phyloP scores from a whole-genome alignment of 2,888 invertebrate genomes.

The Corbicula japonica region DNA sequence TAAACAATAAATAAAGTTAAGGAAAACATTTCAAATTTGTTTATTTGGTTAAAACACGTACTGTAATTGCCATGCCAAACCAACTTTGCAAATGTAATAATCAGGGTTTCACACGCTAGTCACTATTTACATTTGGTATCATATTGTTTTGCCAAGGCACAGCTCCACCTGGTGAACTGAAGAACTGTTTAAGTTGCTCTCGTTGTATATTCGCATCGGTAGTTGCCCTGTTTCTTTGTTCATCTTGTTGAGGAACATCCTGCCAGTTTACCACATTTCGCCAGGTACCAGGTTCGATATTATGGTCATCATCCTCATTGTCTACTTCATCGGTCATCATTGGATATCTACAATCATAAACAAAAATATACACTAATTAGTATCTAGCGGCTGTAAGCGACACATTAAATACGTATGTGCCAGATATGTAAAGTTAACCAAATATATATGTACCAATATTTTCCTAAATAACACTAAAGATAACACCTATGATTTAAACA shows the following conservation, averaged over 20 bases:
- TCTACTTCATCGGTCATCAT: constrained; percentile 37
- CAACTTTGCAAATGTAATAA: constrained; percentile 16
- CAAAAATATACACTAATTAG: constrained; percentile 23
- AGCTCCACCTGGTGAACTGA: constrained; percentile 35
- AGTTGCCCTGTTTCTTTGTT: constrained; percentile 32
- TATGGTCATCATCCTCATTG: constrained; percentile 48
- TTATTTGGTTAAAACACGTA: background rate
- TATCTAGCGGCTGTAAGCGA: constrained; percentile 24
- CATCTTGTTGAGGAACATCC: constrained; percentile 38
- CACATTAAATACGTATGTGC: constrained; percentile 24
- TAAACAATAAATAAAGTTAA: constrained; percentile 4
- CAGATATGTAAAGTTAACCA: constrained; percentile 20
- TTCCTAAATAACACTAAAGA: constrained; percentile 4
- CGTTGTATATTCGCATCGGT: constrained; percentile 30
- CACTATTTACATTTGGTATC: constrained; percentile 29
- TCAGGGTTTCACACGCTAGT: constrained; percentile 18
- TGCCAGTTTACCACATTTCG: constrained; percentile 33
- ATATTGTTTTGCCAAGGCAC: constrained; percentile 42
- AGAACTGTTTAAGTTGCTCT: constrained; percentile 20
- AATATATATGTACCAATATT: constrained; percentile 7
- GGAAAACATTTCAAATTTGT: constrained; percentile 4
- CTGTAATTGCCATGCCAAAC: constrained; percentile 5
- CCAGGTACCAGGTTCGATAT: constrained; percentile 46
- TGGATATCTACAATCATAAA: constrained; percentile 29
- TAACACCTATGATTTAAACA: constrained; percentile 4